Conservation (phyloP, 2,797 vertebrate genomes). For the Notolabrus celidotus region DNA sequence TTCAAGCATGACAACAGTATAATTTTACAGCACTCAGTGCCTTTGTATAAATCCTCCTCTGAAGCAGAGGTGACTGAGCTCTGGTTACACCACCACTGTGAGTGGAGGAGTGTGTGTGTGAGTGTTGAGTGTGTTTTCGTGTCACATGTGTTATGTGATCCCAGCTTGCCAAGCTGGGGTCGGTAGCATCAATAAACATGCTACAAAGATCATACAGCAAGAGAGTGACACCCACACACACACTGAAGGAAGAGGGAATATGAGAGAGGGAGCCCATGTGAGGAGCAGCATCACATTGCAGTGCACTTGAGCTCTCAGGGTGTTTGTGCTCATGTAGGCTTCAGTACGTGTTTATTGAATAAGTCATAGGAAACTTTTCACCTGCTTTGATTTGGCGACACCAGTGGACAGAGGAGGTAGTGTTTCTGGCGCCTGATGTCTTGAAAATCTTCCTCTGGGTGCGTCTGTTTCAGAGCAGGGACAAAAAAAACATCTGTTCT, state of each 20-base stretch:
- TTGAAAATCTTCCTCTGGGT: too few species aligned
- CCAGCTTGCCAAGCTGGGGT: conserved; percentile 33
- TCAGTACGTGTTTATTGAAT: conserved; percentile 3
- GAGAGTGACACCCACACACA: conserved; percentile 24
- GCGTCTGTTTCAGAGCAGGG: too few species aligned
- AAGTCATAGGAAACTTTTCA: background rate
- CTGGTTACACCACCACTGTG: conserved; percentile 34
- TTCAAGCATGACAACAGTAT: conserved; percentile 30
- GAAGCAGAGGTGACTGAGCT: conserved; percentile 50
- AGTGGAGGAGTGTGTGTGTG: conserved; percentile 16
- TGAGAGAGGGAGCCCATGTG: conserved; percentile 22
- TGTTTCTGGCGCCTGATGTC: too few species aligned
- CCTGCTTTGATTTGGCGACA: background rate
- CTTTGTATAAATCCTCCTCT: conserved; percentile 29
- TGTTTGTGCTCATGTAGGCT: conserved; percentile 9
- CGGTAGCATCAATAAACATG: conserved; percentile 51
- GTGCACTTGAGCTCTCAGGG: conserved; percentile 18
- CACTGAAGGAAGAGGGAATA: conserved; percentile 16
- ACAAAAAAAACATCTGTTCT: too few species aligned
- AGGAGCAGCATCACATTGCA: conserved; percentile 42
- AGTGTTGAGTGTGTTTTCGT: background rate
- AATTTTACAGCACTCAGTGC: conserved; percentile 31
- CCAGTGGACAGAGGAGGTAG: background rate
- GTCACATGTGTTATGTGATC: conserved; percentile 51
- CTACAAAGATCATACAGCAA: conserved; percentile 37